Conservation (phyloP, 2,113 vertebrate species). For the Orycteropus afer region DNA sequence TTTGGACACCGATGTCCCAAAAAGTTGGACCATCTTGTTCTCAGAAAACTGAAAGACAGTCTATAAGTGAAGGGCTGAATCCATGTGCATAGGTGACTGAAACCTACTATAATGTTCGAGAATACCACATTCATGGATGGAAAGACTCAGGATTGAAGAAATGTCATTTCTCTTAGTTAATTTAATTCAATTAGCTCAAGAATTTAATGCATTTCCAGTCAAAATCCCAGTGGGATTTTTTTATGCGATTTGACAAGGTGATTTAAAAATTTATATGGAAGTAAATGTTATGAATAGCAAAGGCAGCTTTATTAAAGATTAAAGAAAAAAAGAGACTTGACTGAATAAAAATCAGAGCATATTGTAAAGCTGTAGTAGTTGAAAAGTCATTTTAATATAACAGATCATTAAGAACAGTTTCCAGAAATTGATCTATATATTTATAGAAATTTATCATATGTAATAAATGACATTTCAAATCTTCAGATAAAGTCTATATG, state of each 20-base stretch:
- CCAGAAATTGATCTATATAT: background rate
- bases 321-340: background rate
- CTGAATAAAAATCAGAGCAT: background rate
- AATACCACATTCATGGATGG: background rate
- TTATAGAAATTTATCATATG: background rate
- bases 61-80: background rate
- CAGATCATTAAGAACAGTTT: background rate
- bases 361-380: background rate
- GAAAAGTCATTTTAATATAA: background rate
- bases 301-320: constrained; percentile 14
- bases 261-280: constrained; percentile 53
- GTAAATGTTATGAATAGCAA: constrained; percentile 71
- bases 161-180: constrained; percentile 6
- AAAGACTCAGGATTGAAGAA: constrained; percentile 6
- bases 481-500: background rate
- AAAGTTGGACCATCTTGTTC: background rate
- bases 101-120: background rate
- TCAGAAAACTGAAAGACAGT: background rate
- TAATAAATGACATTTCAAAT: background rate
- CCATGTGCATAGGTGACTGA: background rate
- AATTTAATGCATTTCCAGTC: constrained; percentile 14
- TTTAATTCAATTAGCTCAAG: constrained; percentile 17
- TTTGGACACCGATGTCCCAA: background rate
- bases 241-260: constrained; percentile 49
- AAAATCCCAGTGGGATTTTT: constrained; percentile 42